Evolutionary conservation across 1,140 invertebrate species (phyloP), one percentile per base, ranked within the genome.

Genomic region (Caerostris darwini): DNA sequence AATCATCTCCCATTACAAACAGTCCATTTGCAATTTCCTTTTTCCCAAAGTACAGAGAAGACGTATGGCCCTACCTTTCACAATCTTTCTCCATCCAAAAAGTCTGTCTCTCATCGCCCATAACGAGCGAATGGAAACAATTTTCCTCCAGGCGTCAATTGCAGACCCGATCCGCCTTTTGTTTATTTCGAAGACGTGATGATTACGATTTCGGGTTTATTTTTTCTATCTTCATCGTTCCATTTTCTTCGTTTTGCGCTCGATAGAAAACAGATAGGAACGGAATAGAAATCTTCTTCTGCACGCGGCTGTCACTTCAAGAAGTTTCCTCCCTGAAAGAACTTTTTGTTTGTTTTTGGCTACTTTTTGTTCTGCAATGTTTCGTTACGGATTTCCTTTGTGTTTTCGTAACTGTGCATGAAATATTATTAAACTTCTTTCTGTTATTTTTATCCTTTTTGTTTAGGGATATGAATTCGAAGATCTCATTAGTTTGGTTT

Each of bases 141-240:
- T 77, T 77, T 53, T 77, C 69, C 69, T 77, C 19, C 69, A 77
- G 69, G 69, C 69, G 69, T 77, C 69, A 77, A 77, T 77, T 77
- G 69, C 69, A 77, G 69, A 34, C n/a, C 69, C 0, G 19, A 3
- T 4, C 19, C 69, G 3, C n/a, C 69, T 34, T 8, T 77, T 77
- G 34, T 19, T 77, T 77, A 50, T 50, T 77, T 77, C 50, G 7
- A 3, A 77, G 8, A 77, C 69, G 19, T 4, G 69, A 77, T 77
- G 34, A 77, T 77, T 77, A 77, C 69, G 69, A 77, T 77, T 77
- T 77, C 69, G 69, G n/a, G 34, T 77, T 77, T 77, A 77, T 77
- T 64, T 53, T 77, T 34, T 77, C 69, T 10, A 77, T 77, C 69
- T 77, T 34, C 69, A 77, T 77, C 69, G 69, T 34, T 34, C 69